Evolutionary conservation across 2,797 vertebrate species (phyloP).

Genomic region (Rhynchonycteris naso): DNA sequence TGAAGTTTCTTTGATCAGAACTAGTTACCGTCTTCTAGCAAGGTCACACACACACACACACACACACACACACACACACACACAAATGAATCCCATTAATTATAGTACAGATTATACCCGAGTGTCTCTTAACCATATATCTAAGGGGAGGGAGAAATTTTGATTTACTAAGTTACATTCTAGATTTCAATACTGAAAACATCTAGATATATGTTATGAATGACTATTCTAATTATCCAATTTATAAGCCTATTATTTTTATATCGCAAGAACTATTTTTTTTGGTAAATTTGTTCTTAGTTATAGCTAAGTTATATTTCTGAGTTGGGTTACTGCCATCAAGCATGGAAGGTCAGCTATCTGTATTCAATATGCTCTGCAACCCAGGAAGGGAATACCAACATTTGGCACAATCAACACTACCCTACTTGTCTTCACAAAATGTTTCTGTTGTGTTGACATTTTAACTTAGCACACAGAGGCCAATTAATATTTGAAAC

Average conservation of each 20-base stretch:
- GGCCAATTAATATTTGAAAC: constrained; percentile 81
- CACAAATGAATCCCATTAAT: constrained; percentile 67
- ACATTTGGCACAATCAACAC: constrained; percentile 65
- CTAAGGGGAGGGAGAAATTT: not conserved
- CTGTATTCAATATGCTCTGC: constrained; percentile 54
- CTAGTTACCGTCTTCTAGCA: constrained; percentile 63
- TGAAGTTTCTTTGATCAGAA: constrained; percentile 80
- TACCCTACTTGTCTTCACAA: constrained; percentile 66
- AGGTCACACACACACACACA: constrained; percentile 35
- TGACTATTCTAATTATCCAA: not conserved
- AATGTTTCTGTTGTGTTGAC: constrained; percentile 79
- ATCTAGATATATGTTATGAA: not conserved
- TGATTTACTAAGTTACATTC: constrained; percentile 31
- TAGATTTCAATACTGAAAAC: constrained; percentile 1
- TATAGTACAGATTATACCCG: constrained; percentile 44
- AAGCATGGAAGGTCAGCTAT: constrained; percentile 31
- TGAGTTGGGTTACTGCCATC: not conserved
- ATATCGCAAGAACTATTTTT: not conserved
- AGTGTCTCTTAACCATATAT: constrained; percentile 44
- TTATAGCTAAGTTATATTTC: not conserved
- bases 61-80: too few relatives aligned
- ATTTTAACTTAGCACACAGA: constrained; percentile 80
- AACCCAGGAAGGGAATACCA: constrained; percentile 48
- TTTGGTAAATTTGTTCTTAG: not conserved
- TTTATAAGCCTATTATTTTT: constrained; percentile 38